phyloP scores from a whole-genome alignment of 2,113 vertebrate species.

The Numenius arquata region DNA sequence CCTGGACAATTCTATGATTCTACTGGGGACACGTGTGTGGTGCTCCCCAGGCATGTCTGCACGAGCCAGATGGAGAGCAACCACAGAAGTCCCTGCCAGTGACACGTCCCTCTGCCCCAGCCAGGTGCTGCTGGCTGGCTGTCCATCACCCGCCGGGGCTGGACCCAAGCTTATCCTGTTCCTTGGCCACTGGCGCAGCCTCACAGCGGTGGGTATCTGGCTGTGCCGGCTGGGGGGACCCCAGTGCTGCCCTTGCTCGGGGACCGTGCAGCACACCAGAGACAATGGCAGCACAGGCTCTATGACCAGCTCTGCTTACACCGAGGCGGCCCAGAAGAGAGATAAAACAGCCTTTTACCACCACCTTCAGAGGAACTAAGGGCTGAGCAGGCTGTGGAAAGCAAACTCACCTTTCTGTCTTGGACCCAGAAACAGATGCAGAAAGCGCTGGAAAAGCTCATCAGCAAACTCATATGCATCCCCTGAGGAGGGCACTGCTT shows the following conservation, averaged over 20 bases:
- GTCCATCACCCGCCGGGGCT: neutral
- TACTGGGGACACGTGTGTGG: rapidly evolving
- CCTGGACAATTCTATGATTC: too few species aligned
- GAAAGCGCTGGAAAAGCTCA: neutral
- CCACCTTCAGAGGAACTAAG: neutral
- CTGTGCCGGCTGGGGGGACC: rapidly evolving
- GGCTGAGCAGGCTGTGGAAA: neutral
- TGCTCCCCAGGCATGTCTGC: neutral
- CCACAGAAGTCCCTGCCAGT: neutral
- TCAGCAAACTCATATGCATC: neutral
- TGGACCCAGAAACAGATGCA: neutral
- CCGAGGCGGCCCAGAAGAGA: neutral
- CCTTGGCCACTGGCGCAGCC: neutral
- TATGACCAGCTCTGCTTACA: neutral
- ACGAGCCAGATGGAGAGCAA: neutral
- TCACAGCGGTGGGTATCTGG: rapidly evolving
- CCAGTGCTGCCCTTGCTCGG: neutral
- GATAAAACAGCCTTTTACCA: neutral
- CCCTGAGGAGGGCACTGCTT: neutral
- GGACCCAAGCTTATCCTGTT: neutral
- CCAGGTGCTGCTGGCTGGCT: neutral
- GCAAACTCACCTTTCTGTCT: neutral
- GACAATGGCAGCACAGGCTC: neutral
- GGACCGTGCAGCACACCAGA: neutral
- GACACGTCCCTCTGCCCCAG: rapidly evolving